Evolutionary conservation across 2,113 vertebrate genomes (phyloP), one percentile per base, ranked within the genome.

Genomic region (Takifugu bimaculatus): DNA sequence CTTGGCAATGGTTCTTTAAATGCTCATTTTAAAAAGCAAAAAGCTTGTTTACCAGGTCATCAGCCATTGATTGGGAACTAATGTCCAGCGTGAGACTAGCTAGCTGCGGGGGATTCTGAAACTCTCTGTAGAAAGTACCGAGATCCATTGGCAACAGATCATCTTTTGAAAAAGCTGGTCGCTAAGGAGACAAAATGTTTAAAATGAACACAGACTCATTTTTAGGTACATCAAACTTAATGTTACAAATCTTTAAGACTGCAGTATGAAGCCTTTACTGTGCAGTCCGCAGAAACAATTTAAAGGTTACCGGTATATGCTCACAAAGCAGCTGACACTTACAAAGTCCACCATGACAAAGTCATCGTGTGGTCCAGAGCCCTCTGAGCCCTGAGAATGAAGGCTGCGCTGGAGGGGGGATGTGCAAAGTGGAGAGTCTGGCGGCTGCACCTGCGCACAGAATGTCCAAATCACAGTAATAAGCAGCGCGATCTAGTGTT

Each of bases 301-400:
- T 20, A 20, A 20, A 20, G 20, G 20, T 20, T 20, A 20, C 20
- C 20, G 20, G 20, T 20, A 20, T 20, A 20, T 20, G 20, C 20
- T 20, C 20, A 20, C 20, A 20, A 20, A 20, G 20, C 20, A 20
- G 20, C 20, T 20, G 20, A 20, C 25, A 59, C 57, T 88, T 91
- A 99, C 97, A 65, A 98, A 96, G 82, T 99, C 95, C 0, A 99
- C 87, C 94, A 99, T 96, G 65, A 99, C 96, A 9, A 99, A 99
- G 88, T 99, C 97, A 0, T 99, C 97, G 0, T 96, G 95, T 57
- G 91, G 93, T 39, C 92, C 93, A 0, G 87, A 94, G 5, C 91
- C 92, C 11, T 93, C 96, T 51, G 95, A 98, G 81, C 91, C 93
- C 56, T 96, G 89, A 0, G 96, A 98, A 70, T 94, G 94, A 61